Conservation (phyloP, 2,797 vertebrate species). For the Ispidina picta region DNA sequence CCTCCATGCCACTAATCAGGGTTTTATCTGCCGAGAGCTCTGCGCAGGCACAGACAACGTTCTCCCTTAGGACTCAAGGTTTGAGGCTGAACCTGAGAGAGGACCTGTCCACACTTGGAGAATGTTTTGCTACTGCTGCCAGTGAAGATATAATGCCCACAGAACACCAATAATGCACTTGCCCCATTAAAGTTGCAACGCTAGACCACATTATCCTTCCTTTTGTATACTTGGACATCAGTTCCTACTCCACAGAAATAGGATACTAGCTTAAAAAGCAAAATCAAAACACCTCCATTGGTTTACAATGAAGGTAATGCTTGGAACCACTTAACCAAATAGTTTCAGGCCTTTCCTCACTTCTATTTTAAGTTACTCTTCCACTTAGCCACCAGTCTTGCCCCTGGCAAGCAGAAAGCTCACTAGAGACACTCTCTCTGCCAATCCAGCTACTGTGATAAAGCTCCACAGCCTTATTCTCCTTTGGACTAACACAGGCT, state of each 20-base stretch:
- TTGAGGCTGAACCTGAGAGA: not conserved
- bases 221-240: not conserved
- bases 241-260: not conserved
- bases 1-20: not conserved
- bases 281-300: not conserved
- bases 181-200: not conserved
- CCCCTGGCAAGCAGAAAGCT: not conserved
- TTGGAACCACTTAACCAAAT: not conserved
- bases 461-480: not conserved
- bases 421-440: not conserved
- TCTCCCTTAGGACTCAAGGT: not conserved
- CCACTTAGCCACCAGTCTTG: not conserved
- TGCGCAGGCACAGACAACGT: not conserved
- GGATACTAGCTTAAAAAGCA: not conserved
- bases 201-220: not conserved
- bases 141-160: not conserved
- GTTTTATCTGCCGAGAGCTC: not conserved
- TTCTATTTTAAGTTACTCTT: not conserved
- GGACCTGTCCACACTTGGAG: not conserved
- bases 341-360: conserved; percentile 14
- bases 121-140: not conserved
- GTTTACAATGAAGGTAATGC: not conserved
- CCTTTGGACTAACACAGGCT: not conserved
- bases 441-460: not conserved
- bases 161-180: not conserved